These are phyloP conservation scores for Cyclura pinguis DNA, from an alignment of 2,797 vertebrate genomes.

Conservation along the genomic window DNA sequence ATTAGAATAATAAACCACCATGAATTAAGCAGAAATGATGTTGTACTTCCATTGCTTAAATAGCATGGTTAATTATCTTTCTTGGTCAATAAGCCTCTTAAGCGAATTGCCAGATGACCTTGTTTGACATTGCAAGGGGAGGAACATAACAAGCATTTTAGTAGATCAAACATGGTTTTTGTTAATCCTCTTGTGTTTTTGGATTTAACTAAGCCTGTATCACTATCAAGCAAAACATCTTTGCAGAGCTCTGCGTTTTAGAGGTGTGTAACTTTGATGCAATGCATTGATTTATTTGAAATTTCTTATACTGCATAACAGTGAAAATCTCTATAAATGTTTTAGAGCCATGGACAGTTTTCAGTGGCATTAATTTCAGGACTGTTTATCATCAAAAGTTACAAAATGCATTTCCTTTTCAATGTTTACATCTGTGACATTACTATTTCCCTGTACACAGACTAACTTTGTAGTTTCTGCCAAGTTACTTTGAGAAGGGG, in stretches of 20 bases:
- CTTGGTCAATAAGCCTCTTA: neutral
- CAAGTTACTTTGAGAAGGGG: neutral
- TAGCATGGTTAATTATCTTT: neutral
- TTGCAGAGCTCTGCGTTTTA: rapidly evolving
- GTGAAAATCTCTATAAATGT: neutral
- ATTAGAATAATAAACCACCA: conserved; percentile 29
- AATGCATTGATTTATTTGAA: neutral
- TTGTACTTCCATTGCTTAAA: neutral
- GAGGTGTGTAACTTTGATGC: neutral
- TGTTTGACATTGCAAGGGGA: neutral
- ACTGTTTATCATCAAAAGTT: neutral
- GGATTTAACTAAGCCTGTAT: neutral
- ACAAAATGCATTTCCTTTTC: neutral
- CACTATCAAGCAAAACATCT: rapidly evolving
- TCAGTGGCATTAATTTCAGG: neutral
- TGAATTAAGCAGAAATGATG: neutral
- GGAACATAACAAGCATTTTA: neutral
- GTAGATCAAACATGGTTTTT: neutral
- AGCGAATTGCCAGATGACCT: neutral
- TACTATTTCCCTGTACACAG: neutral
- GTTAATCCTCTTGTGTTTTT: neutral
- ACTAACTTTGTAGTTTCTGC: neutral
- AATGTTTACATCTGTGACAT: neutral
- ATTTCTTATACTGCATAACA: neutral
- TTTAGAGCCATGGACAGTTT: neutral